phyloP scores from a whole-genome alignment of 2,888 invertebrate species.

The Calameuta idolon region DNA sequence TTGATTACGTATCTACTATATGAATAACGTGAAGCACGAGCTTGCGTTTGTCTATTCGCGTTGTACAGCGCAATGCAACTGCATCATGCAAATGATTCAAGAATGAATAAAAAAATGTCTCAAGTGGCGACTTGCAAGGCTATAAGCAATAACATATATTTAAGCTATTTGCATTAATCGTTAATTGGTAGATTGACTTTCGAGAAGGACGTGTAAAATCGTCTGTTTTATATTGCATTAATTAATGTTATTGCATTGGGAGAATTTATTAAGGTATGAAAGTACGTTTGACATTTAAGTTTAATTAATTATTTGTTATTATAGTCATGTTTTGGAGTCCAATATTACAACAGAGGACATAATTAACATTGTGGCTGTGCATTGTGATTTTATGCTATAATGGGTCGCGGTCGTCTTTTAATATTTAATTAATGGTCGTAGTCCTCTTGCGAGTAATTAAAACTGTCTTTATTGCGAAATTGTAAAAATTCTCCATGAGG shows the following conservation, averaged over 20 bases:
- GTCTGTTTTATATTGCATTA: background rate
- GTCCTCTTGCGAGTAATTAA: background rate
- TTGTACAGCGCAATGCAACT: background rate
- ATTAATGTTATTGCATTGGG: background rate
- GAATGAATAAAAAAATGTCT: background rate
- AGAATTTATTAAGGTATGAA: background rate
- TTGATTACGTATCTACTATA: background rate
- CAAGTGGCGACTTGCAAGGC: background rate
- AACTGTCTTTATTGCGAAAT: background rate
- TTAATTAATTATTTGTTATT: background rate
- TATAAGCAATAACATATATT: background rate
- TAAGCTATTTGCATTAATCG: background rate
- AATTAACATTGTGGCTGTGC: constrained; percentile 33
- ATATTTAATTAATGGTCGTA: background rate
- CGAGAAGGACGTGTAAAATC: background rate
- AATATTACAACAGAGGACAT: background rate
- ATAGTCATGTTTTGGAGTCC: background rate
- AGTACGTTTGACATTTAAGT: background rate
- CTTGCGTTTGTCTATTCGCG: background rate
- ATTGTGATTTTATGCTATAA: constrained; percentile 26
- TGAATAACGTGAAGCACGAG: background rate
- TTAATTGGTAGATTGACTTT: background rate
- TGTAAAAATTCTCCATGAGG: background rate
- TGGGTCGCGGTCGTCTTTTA: constrained; percentile 5
- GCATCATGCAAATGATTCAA: background rate